phyloP scores from a whole-genome alignment of 1,140 invertebrate genomes.

The Nasonia vitripennis region DNA sequence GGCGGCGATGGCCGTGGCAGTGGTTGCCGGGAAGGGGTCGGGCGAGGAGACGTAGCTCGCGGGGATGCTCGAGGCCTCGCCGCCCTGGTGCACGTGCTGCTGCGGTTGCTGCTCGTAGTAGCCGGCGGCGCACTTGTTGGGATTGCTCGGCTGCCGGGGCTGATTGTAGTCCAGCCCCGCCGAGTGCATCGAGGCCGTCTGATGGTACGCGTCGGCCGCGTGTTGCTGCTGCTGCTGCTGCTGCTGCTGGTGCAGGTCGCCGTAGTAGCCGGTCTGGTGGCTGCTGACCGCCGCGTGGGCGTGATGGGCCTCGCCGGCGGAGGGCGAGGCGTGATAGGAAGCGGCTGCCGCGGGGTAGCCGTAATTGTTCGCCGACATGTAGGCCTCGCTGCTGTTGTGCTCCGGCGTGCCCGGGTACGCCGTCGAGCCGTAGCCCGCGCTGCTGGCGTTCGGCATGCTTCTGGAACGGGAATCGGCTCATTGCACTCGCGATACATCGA shows the following conservation, averaged over 20 bases:
- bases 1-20: conserved; percentile 75
- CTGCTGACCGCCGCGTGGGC: conserved; percentile 4
- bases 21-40: conserved; percentile 70
- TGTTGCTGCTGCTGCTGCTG: conserved; percentile 57
- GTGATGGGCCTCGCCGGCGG: conserved; percentile 27
- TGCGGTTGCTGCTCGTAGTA: conserved; percentile 71
- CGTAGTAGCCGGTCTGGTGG: conserved; percentile 38
- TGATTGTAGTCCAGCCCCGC: background rate
- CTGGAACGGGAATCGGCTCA: background rate
- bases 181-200: conserved; percentile 47
- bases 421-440: conserved; percentile 8
- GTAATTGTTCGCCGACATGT: conserved; percentile 54
- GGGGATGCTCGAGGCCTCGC: conserved; percentile 73
- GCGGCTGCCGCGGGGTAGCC: conserved; percentile 31
- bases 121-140: conserved; percentile 45
- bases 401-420: conserved; percentile 41
- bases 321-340: conserved; percentile 30
- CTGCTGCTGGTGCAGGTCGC: conserved; percentile 38
- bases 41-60: conserved; percentile 73
- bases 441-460: conserved; percentile 34
- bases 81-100: conserved; percentile 72
- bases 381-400: conserved; percentile 68
- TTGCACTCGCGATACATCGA: no score
- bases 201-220: conserved; percentile 60
- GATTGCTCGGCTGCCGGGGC: conserved; percentile 56